A percentile compares a stretch with the other conserved stretches of the same genome.
These are phyloP conservation scores for Plebejus anna DNA, from an alignment of 2,888 invertebrate species.

Conservation along the genomic window DNA sequence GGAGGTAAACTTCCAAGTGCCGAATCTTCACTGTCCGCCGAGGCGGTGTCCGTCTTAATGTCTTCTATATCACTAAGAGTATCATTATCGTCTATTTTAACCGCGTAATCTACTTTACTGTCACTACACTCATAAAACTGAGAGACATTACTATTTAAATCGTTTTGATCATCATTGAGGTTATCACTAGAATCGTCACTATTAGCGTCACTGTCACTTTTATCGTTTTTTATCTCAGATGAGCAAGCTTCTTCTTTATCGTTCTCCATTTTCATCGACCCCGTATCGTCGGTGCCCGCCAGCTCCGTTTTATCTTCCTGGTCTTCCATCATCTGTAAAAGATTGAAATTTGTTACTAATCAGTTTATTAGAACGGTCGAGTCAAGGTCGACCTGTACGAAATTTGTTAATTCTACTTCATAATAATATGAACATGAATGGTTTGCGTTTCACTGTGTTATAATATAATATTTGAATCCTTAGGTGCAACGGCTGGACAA, in stretches of 20 bases:
- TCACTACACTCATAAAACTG: conserved; percentile 77
- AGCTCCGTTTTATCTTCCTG: conserved; percentile 6
- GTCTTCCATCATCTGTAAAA: conserved; percentile 30
- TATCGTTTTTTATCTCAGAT: conserved; percentile 58
- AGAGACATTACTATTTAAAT: conserved; percentile 64
- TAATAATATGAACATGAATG: background rate
- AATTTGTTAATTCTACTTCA: background rate
- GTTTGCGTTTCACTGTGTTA: background rate
- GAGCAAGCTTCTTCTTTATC: conserved; percentile 47
- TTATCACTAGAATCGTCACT: conserved; percentile 59
- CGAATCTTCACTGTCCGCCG: conserved; percentile 82
- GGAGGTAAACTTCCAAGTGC: conserved; percentile 81
- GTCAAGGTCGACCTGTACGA: conserved; percentile 28
- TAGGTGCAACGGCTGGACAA: conserved; percentile 33
- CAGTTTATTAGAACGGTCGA: conserved; percentile 9
- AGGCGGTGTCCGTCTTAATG: conserved; percentile 74
- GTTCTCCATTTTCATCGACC: conserved; percentile 58
- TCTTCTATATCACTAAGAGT: conserved; percentile 76
- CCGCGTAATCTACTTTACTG: conserved; percentile 71
- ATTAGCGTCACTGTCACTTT: conserved; percentile 66
- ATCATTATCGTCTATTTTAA: conserved; percentile 75
- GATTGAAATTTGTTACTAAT: conserved; percentile 19
- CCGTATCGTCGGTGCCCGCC: conserved; percentile 13
- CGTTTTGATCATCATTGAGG: conserved; percentile 66
- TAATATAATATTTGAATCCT: background rate